Base-by-base conservation (phyloP, 2,797 vertebrate species). In the Spondyliosoma cantharus region DNA sequence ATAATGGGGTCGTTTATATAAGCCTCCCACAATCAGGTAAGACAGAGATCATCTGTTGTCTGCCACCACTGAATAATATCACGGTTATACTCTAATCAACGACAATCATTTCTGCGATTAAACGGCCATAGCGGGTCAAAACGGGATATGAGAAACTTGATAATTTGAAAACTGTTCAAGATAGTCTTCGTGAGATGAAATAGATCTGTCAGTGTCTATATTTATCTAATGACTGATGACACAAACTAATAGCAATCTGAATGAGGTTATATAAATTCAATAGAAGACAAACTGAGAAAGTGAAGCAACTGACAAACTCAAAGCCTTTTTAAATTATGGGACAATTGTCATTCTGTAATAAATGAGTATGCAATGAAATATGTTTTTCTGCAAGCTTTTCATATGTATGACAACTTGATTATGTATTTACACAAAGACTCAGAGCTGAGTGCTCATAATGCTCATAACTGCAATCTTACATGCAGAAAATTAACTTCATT, bases 361-460 rank as follows among this genome's bases (percentile, higher is more conserved):
- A 80, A 92, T 89, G 78, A 77, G 64, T 66, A 63, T 61, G 58
- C 80, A 88, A 86, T 69, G 82, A 72, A 16, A 15, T 49, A 46
- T 53, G 74, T 79, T 62, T 76, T 75, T 71, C 81, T 85, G 66
- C 50, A 70, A 81, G 83, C 77, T 74, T 86, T 87, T 83, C 59
- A 76, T 84, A 84, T 88, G 60, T n/a, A 65, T 79, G 74, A 92
- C 88, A 90, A 83, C 74, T 80, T 87, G 75, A 93, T 89, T 76
- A 89, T 85, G 79, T 87, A 80, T 90, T 89, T 90, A 90, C 78
- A 79, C 67, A 74, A 77, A 72, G 80, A 91, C 37, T 76, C 72
- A 81, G 64, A 82, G 78, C 59, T 57, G 75, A 86, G 86, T 64
- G 71, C 62, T 87, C 70, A 77, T 66, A 68, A 86, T 65, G 72